Conservation (phyloP, 92 coral and sea anemone species). For the Blastomussa wellsi region DNA sequence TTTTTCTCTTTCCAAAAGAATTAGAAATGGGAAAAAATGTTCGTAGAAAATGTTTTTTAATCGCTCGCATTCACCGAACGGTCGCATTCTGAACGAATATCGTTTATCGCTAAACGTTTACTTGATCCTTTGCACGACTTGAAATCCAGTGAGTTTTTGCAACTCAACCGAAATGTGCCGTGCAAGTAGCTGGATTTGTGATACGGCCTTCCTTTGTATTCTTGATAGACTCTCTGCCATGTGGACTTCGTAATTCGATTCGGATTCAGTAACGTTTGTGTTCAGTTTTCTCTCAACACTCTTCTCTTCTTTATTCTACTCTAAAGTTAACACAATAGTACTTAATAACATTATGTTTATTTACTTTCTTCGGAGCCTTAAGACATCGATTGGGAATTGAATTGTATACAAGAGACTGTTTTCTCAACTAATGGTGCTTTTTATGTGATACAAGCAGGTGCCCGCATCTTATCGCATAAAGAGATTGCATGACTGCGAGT, state of each 20-base stretch:
- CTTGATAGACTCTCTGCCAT: no score
- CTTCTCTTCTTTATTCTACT: background rate
- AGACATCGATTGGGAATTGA: background rate
- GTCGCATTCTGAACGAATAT: no score
- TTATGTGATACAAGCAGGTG: background rate
- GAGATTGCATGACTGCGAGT: background rate
- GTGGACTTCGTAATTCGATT: background rate
- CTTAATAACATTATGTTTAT: background rate
- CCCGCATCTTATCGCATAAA: background rate
- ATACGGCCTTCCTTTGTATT: no score
- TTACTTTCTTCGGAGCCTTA: background rate
- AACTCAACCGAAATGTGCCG: background rate
- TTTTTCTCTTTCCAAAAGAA: background rate
- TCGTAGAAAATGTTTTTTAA: background rate
- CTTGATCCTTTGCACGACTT: background rate
- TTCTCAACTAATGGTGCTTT: background rate
- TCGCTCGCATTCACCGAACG: background rate
- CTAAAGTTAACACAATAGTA: background rate
- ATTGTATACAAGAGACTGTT: background rate
- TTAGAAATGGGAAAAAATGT: background rate
- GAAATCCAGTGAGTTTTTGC: background rate
- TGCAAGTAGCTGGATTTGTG: background rate
- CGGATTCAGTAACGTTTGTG: background rate
- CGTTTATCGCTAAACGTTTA: background rate
- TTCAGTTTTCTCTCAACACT: background rate